Base-by-base conservation (phyloP, 2,888 invertebrate species). In the Hermodice carunculata region DNA sequence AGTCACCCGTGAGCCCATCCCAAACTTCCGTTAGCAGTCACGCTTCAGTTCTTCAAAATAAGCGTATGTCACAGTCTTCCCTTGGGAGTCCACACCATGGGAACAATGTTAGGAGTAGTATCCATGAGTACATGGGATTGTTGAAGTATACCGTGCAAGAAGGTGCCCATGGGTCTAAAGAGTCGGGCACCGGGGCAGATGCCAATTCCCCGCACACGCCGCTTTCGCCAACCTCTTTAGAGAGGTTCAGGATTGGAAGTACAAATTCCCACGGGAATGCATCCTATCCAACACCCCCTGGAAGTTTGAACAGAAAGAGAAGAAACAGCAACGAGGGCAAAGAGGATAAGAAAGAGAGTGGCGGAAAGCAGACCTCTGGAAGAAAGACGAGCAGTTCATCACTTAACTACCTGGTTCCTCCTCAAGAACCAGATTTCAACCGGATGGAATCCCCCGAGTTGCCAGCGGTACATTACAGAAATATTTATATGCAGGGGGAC, bases 391-490 rank as follows among this genome's bases (percentile, higher is more conserved):
- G 79, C 56, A 75, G 72, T 40, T 77, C 77, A 29, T 69, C 78
- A 5, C 61, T 32, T 14, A 24, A 59, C 29, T 42, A 17, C 26
- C 40, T 59, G 17, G 14, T 43, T 17, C 40, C 64, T 22, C 63
- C 63, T 17, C 14, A 29, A 26, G 59, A 53, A 8, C 48, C 63
- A 17, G n/a, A 5, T 2, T 48, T 28, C 17, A 52, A 3, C 14
- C 22, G 57, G n/a, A 49, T 44, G n/a, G 56, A 77, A 28, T 81
- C 82, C 0, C 85, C 85, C 0, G 85, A 85, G 65, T 75, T 85
- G 1, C 85, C 85, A 3, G 75, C 81, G 14, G 77, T 83, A 1
- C 85, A 85, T 64, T 85, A 80, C 64, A 74, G 79, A 58, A 84
- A 84, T 69, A 64, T 43, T 8, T 34, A 58, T 31, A 64, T 67